A percentile compares a stretch with the other conserved stretches of the same genome.
These are phyloP conservation scores for Antennarius maculatus DNA, from an alignment of 2,797 vertebrate species.

Conservation along the genomic window DNA sequence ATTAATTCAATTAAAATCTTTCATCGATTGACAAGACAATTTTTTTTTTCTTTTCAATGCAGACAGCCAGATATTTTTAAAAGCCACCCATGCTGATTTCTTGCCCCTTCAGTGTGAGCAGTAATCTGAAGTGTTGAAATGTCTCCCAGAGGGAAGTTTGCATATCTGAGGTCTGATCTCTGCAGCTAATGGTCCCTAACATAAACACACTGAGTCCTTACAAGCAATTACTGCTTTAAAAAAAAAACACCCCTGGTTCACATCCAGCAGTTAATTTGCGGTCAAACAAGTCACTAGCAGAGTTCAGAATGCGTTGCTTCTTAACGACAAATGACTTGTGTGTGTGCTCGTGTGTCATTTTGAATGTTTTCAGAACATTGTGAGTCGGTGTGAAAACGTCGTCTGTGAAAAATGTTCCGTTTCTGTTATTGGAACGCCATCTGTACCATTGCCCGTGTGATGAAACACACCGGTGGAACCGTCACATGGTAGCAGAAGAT, in stretches of 20 bases:
- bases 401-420: slow-evolving; percentile 1
- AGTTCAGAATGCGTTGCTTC: slow-evolving; percentile 74
- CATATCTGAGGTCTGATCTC: slow-evolving; percentile 85
- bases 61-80: slow-evolving; percentile 6
- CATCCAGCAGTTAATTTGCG: slow-evolving; percentile 84
- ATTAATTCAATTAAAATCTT: no score
- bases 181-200: slow-evolving; percentile 82
- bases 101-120: slow-evolving; percentile 55
- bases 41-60: slow-evolving; percentile 1
- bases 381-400: slow-evolving; percentile 29
- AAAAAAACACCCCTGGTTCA: slow-evolving; percentile 81
- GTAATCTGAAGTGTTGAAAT: slow-evolving; percentile 77
- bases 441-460: not conserved
- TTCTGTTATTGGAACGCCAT: not conserved
- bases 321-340: slow-evolving; percentile 56
- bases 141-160: slow-evolving; percentile 79
- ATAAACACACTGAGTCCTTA: slow-evolving; percentile 83
- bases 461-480: slow-evolving; percentile 64
- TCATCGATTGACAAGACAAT: no score
- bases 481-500: slow-evolving; percentile 44
- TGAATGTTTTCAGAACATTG: slow-evolving; percentile 62
- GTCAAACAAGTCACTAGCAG: slow-evolving; percentile 82
- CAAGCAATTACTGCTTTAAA: slow-evolving; percentile 85
- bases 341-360: slow-evolving; percentile 50
- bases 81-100: slow-evolving; percentile 38